Percentiles rank a stretch among this genome's conserved stretches.
phyloP scores from a whole-genome alignment of 2,113 vertebrate species.

The Ondatra zibethicus region DNA sequence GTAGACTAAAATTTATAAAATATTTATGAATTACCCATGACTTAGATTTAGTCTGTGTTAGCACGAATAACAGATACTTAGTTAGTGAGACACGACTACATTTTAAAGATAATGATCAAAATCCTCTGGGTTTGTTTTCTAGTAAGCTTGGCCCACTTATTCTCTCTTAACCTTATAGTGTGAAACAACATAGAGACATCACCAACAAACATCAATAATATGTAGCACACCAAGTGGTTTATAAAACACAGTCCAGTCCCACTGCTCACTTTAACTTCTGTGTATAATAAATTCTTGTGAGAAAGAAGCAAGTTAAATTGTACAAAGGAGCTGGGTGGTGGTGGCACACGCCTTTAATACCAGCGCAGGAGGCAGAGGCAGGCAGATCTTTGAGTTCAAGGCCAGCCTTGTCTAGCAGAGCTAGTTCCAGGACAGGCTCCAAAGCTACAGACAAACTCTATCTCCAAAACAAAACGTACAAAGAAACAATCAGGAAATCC shows the following conservation, averaged over 20 bases:
- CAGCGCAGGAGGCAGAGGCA: no score
- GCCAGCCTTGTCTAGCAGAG: no score
- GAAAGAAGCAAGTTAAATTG: background rate
- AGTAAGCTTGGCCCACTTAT: slow-evolving; percentile 5
- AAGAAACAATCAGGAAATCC: background rate
- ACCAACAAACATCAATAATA: slow-evolving; percentile 9
- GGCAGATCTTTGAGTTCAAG: no score
- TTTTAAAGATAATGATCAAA: slow-evolving; percentile 36
- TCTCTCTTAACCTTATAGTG: background rate
- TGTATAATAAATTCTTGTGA: slow-evolving; percentile 27
- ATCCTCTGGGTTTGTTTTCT: background rate
- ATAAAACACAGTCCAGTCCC: background rate
- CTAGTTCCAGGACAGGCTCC: no score
- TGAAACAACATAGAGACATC: background rate
- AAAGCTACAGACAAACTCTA: no score
- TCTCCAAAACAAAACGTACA: no score
- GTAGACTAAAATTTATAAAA: slow-evolving; percentile 7
- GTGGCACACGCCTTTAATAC: no score
- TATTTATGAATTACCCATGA: slow-evolving; percentile 30
- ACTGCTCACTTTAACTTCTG: slow-evolving; percentile 16
- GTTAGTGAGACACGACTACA: background rate
- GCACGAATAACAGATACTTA: background rate
- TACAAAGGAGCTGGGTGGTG: background rate
- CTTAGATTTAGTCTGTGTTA: background rate
- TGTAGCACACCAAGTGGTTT: slow-evolving; percentile 11